Evolutionary conservation across 2,113 vertebrate genomes (phyloP), one percentile per base, ranked within the genome.

Genomic region (Rhineura floridana): DNA sequence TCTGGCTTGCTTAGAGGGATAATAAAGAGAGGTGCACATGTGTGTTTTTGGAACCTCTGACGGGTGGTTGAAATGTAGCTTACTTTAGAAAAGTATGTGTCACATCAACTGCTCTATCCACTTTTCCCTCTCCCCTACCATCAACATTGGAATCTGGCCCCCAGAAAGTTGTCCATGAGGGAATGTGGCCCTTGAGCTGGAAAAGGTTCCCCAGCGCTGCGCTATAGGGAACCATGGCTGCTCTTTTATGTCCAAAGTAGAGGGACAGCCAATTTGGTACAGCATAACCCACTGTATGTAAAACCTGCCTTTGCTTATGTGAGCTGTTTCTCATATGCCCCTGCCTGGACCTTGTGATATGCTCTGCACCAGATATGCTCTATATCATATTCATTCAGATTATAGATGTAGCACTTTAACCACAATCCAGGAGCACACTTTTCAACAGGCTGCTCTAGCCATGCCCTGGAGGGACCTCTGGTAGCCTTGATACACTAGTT

Each of bases 401-500:
- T 30, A 48, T 4, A 81, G 36, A 73, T 55, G 33, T 62, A 81
- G n/a, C 63, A 39, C 12, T 67, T 42, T 30, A 83, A 55, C 42
- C 17, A 42, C 55, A 83, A 83, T 84, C 59, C 0, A 89, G 6
- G 80, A 91, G 33, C 13, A 11, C 50, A 85, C 91, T 17, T 10
- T 82, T 81, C 52, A 33, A 76, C 48, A 55, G 33, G 44, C 6
- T 19, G n/a, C 39, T 15, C 23, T n/a, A 89, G 48, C 15, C 88
- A 46, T 90, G 1, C 0, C 44, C 65, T 83, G 82, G 19, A 93
- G 39, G 69, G 92, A 88, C 83, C 82, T 87, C 84, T 72, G 89
- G n/a, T 4, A 48, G 30, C 42, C 80, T 33, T 39, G 78, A 69
- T 86, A 85, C 52, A 85, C 69, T 86, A 87, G 88, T 62, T 93